Base-by-base conservation (phyloP, 2,797 vertebrate species). In the Halcyon chelicuti region DNA sequence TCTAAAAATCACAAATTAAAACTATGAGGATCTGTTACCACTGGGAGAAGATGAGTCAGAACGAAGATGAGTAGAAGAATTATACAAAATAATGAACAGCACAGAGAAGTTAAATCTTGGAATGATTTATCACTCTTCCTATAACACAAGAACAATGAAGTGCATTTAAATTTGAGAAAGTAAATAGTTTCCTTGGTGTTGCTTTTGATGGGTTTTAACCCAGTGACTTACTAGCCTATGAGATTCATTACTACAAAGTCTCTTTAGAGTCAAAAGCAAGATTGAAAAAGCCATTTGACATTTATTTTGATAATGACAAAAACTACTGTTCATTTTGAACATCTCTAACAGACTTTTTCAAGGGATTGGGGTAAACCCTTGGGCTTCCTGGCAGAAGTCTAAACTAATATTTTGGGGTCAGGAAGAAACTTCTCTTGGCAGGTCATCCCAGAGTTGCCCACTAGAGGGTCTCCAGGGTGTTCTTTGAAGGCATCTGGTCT, bases 401-500 rank as follows among this genome's bases (percentile, higher is more conserved):
- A 94, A 78, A 75, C 74, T 74, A 92, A 94, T 94, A 96, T 95
- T 42, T 88, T 52, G 78, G 63, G 94, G 90, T 96, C 95, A 92
- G 71, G 76, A 90, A 85, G 86, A 94, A 95, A 92, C 88, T 71
- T 40, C 86, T 87, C 74, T 61, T 71, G 80, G 67, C 90, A 95
- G 91, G 94, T 95, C 95, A 95, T 97, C 92, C 96, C 96, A 72
- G 77, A 79, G 81, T 85, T 96, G 95, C 93, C 96, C 96, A 93
- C 96, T 95, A 95, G 94, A 94, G 90, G 96, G 93, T 97, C 96
- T 96, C 96, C 80, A 93, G 96, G 92, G 94, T 63, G 95, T 93
- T 95, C 91, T 80, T 86, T 82, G 84, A 40, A 96, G 92, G 83
- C 90, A 87, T 93, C 71, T 93, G 62, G 83, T 85, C 60, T 82